Evolutionary conservation across 2,888 invertebrate genomes (phyloP).

Genomic region (Macrophya alboannulata): DNA sequence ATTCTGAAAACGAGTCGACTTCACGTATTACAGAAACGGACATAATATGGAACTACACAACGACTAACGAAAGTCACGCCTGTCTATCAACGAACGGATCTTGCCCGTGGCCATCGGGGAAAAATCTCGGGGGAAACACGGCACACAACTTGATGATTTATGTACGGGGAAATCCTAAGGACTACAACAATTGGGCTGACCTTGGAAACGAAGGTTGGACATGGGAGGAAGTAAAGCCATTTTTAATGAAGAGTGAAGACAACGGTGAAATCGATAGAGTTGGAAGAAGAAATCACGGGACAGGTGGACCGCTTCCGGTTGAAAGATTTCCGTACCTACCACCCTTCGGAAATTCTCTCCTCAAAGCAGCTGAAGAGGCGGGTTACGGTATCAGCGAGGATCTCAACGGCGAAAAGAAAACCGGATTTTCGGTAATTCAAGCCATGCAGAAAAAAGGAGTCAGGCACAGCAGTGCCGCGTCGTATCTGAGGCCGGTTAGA

Average conservation of each 20-base stretch:
- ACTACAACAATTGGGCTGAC: too few species aligned
- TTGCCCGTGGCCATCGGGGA: conserved; percentile 88
- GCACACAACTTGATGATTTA: conserved; percentile 93
- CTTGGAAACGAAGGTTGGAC: too few species aligned
- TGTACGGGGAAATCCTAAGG: conserved; percentile 90
- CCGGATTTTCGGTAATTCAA: not conserved
- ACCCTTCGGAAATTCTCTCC: too few species aligned
- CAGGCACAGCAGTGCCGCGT: not conserved
- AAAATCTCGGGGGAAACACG: conserved; percentile 87
- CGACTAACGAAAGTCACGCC: conserved; percentile 85
- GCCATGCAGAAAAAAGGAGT: not conserved
- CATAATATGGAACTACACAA: conserved; percentile 87
- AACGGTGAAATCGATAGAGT: too few species aligned
- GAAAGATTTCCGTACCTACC: too few species aligned
- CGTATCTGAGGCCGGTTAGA: not conserved
- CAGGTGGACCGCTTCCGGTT: too few species aligned
- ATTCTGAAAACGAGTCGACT: not conserved
- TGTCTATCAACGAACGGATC: conserved; percentile 81
- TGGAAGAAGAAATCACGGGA: too few species aligned
- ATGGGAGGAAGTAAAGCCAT: too few species aligned
- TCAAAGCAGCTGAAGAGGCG: too few species aligned
- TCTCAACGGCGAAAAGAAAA: not conserved
- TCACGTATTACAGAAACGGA: conserved; percentile 76
- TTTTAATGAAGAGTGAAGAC: too few species aligned
- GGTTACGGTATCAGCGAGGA: not conserved